Base-by-base conservation (phyloP, 2,888 invertebrate genomes). In the Phalangium opilio region DNA sequence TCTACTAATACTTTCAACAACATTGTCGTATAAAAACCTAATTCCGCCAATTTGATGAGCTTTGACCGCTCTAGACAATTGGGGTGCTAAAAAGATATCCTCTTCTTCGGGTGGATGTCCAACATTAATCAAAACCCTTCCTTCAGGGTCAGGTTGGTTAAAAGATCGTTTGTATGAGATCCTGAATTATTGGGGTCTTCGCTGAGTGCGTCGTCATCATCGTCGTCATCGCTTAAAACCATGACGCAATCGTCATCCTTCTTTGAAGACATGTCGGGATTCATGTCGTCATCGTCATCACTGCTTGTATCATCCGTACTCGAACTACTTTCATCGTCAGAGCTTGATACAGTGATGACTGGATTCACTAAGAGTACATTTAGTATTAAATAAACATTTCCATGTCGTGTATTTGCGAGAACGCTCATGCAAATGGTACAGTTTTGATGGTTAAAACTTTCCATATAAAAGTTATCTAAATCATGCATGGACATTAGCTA, bases 31-130 rank as follows among this genome's bases (percentile, higher is more conserved):
- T 45, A 96, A 70, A 66, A 96, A 96, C 48, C 95, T 74, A 14
- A 90, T 81, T n/a, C 90, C 90, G 45, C 89, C 87, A 63, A 90
- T 85, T 77, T 80, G 95, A 75, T 95, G 95, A 2, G 93, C 91
- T 69, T 95, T 95, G 48, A 95, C 89, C 45, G 84, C 75, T 56
- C 82, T 74, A 0, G 89, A 82, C 43, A 95, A 83, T 51, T 70
- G 91, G 0, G 89, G 85, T 0, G 91, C 85, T 48, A 95, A 71
- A 66, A 82, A 95, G 55, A 95, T 81, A 61, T 91, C 91, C 14
- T 81, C 79, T 63, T 95, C 95, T 45, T 77, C 79, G 48, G 83
- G 81, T 0, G 87, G 83, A 67, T 93, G 93, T 7, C 89, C 91
- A 19, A 93, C 80, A 66, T 95, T 95, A 44, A 95, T 83, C 52